Conservation (phyloP, 2,888 invertebrate genomes). For the Fragum fragum region DNA sequence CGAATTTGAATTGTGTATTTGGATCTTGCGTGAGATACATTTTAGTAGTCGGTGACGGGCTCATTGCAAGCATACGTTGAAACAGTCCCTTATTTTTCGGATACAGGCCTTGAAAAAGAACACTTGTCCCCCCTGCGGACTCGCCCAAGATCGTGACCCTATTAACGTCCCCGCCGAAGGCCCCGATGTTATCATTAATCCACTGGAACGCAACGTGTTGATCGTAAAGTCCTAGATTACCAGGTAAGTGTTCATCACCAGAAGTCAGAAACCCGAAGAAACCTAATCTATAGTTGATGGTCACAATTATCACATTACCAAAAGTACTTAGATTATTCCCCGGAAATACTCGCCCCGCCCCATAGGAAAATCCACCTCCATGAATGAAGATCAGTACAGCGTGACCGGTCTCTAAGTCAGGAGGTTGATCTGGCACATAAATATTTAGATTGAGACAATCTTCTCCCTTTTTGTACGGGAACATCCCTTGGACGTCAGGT, state of each 20-base stretch:
- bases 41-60: conserved; percentile 64
- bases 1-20: not conserved
- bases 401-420: conserved; percentile 80
- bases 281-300: conserved; percentile 96
- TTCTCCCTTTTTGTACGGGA: conserved; percentile 88
- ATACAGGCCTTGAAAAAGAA: conserved; percentile 73
- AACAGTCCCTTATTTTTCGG: conserved; percentile 70
- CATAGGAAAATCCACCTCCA: conserved; percentile 97
- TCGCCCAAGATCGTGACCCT: conserved; percentile 78
- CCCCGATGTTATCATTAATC: conserved; percentile 95
- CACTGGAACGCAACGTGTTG: conserved; percentile 97
- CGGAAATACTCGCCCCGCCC: conserved; percentile 89
- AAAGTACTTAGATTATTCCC: conserved; percentile 30
- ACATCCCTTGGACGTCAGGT: not conserved
- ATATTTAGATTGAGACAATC: conserved; percentile 96
- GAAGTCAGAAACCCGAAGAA: conserved; percentile 97
- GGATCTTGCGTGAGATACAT: conserved; percentile 69
- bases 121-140: conserved; percentile 75
- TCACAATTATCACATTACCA: conserved; percentile 91
- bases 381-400: conserved; percentile 97
- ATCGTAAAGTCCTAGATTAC: conserved; percentile 97
- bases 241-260: conserved; percentile 92
- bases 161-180: conserved; percentile 77
- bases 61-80: conserved; percentile 75
- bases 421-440: conserved; percentile 91